Percentiles rank a stretch among this genome's conserved stretches.
These are phyloP conservation scores for Tretioscincus oriximinensis DNA, from an alignment of 2,113 vertebrate genomes.

Conservation along the genomic window DNA sequence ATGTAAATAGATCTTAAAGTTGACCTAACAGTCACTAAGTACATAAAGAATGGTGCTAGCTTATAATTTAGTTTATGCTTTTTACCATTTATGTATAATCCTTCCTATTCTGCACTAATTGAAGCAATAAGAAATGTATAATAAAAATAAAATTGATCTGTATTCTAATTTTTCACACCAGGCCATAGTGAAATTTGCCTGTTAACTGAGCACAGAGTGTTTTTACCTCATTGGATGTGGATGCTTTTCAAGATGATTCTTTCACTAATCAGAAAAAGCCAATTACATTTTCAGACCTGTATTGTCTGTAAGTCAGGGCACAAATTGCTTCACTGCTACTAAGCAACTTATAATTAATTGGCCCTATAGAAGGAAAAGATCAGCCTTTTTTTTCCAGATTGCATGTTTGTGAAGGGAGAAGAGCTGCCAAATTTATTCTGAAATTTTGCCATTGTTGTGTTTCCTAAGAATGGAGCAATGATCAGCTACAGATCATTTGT, in stretches of 20 bases:
- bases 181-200: neutral
- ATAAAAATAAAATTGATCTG: neutral
- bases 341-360: neutral
- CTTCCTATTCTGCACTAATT: neutral
- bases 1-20: too few species aligned
- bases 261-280: neutral
- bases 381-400: neutral
- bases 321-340: neutral
- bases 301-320: neutral
- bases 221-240: neutral
- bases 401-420: neutral
- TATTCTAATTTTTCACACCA: neutral
- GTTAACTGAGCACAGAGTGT: neutral
- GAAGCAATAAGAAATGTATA: neutral
- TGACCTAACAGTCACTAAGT: neutral
- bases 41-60: too few species aligned
- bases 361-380: neutral
- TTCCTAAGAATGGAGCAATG: neutral
- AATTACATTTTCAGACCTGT: conserved; percentile 1
- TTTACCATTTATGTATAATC: neutral
- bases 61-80: neutral
- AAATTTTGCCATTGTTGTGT: neutral
- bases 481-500: neutral
- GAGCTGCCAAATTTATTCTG: neutral
- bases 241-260: neutral